Conservation (phyloP, 2,888 invertebrate genomes). For the Serripes groenlandicus region DNA sequence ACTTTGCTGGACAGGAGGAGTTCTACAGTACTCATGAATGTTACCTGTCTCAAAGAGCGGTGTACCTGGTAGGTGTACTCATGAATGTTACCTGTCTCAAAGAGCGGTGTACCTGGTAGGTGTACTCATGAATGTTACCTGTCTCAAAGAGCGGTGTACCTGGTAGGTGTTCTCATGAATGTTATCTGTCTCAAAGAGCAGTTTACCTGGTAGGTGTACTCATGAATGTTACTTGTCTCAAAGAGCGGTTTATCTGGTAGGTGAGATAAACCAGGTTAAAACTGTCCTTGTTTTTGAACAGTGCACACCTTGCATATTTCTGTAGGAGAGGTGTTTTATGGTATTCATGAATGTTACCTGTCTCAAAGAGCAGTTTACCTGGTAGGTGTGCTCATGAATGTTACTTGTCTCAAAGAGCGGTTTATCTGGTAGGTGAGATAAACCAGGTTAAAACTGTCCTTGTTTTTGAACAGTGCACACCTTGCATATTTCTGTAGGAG, state of each 20-base stretch:
- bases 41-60: conserved; percentile 83
- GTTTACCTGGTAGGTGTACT: conserved; percentile 83
- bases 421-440: conserved; percentile 83
- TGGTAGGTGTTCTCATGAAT: conserved; percentile 77
- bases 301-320: conserved; percentile 85
- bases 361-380: conserved; percentile 83
- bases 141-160: conserved; percentile 83
- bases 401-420: conserved; percentile 83
- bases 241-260: conserved; percentile 83
- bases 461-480: no score
- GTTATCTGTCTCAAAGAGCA: conserved; percentile 83
- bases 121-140: conserved; percentile 84
- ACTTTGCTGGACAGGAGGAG: conserved; percentile 85
- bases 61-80: conserved; percentile 81
- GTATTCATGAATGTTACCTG: conserved; percentile 84
- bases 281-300: no score
- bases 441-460: conserved; percentile 85
- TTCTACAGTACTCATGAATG: conserved; percentile 85
- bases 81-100: conserved; percentile 83
- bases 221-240: conserved; percentile 85
- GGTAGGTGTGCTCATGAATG: conserved; percentile 78
- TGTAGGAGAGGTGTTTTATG: conserved; percentile 85
- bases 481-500: conserved; percentile 82
- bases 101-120: conserved; percentile 84
- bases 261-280: no score